Evolutionary conservation across 2,888 invertebrate genomes (phyloP), one percentile per base, ranked within the genome.

Genomic region (Sinohyriopsis cumingii): DNA sequence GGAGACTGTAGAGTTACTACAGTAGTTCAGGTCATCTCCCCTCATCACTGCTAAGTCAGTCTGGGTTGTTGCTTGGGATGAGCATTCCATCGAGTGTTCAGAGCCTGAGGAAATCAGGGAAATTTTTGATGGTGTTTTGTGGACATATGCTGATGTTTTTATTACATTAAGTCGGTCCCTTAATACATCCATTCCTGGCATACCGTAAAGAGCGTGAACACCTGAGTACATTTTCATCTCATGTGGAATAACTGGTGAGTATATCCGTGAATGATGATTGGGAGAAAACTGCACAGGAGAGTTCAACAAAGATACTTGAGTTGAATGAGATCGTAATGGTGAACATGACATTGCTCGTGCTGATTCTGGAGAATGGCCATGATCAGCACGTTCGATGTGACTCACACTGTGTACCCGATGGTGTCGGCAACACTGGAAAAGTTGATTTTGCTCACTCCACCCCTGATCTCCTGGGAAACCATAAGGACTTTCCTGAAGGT

Each of bases 371-470:
- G 84, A 83, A 33, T 78, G 76, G 19, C 78, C 72, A 25, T 72
- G 71, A 59, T 78, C 74, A 1, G 75, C 62, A 67, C 74, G 75
- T 56, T 85, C 84, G 45, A 86, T 82, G 71, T 86, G 86, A 65
- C 85, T 82, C 63, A 86, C 81, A 75, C 87, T 87, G 77, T 87
- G 87, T 22, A 85, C 84, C n/a, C 87, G 82, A 4, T 83, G 75
- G 69, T 86, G 86, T 33, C 84, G 82, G 65, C 81, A 82, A 64
- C 82, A 85, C 25, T 81, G 76, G 24, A 74, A 74, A 54, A 76
- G 74, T 63, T 76, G 79, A 60, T 73, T 74, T 24, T 70, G 73
- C 66, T 73, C 73, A 12, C 68, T 69, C 66, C 79, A 78, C 63
- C 75, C 71, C 24, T 74, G 71, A n/a, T 65, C 63, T 25, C 69